Percentiles rank a stretch among this genome's conserved stretches.
These are phyloP conservation scores for Dryococelus australis DNA, from an alignment of 2,888 invertebrate genomes.

Conservation along the genomic window DNA sequence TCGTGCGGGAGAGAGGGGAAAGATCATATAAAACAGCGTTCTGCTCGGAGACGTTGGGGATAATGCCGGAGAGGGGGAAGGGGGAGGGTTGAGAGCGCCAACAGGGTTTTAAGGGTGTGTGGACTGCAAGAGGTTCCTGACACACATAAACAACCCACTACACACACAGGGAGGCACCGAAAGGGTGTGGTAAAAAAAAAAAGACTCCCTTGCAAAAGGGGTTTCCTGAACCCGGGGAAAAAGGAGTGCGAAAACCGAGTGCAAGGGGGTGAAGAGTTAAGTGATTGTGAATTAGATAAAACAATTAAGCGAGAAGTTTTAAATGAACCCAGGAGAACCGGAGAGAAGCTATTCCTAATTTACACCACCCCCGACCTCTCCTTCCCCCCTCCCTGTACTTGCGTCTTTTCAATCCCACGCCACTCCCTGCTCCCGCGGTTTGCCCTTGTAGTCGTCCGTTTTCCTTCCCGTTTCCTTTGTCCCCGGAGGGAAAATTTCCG, in stretches of 20 bases:
- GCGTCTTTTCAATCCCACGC: background rate
- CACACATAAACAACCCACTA: conserved; percentile 25
- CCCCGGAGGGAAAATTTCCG: background rate
- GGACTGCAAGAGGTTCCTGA: conserved; percentile 10
- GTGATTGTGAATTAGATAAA: conserved; percentile 29
- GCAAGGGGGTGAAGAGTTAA: conserved; percentile 3
- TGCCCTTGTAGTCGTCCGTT: background rate
- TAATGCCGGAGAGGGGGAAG: background rate
- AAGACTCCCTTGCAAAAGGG: background rate
- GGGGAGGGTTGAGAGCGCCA: background rate
- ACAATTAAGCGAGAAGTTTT: conserved; percentile 28
- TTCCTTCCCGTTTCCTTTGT: background rate
- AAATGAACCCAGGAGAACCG: conserved; percentile 12
- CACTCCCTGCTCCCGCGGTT: background rate
- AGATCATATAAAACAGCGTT: conserved; percentile 16
- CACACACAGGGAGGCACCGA: conserved; percentile 16
- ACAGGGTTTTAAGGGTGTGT: conserved; percentile 12
- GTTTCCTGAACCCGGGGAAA: background rate
- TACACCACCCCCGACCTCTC: background rate
- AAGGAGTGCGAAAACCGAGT: background rate
- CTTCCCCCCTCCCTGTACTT: background rate
- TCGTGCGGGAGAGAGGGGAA: background rate
- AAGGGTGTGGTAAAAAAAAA: background rate
- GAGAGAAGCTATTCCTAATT: background rate
- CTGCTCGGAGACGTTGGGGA: conserved; percentile 13